Conservation (phyloP, 2,113 vertebrate species). For the Hystrix cristata region DNA sequence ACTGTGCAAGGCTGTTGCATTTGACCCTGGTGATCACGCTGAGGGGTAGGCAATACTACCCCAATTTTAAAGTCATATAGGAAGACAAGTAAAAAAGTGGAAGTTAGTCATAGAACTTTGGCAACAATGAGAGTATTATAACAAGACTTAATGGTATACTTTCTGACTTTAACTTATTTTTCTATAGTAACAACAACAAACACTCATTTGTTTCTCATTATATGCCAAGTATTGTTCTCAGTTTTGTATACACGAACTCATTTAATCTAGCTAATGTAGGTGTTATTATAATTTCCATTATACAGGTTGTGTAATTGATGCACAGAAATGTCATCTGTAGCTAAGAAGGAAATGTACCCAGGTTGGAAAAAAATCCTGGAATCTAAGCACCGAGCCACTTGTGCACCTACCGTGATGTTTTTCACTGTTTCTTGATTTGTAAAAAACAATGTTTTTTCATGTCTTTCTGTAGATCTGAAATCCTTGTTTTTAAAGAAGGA, state of each 20-base stretch:
- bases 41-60: neutral
- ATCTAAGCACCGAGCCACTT: neutral
- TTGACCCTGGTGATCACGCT: neutral
- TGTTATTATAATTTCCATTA: neutral
- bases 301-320: neutral
- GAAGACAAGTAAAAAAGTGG: neutral
- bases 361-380: neutral
- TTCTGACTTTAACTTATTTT: conserved; percentile 14
- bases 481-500: neutral
- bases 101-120: neutral
- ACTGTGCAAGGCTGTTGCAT: no score
- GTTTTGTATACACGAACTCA: neutral
- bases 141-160: neutral
- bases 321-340: neutral
- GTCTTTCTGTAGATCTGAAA: neutral
- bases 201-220: neutral
- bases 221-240: neutral
- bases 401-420: neutral
- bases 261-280: neutral
- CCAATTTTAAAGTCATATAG: neutral
- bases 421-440: neutral
- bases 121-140: neutral
- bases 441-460: neutral
- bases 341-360: neutral
- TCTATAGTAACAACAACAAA: neutral